Base-by-base conservation (phyloP, 2,113 vertebrate genomes). In the Actenoides hombroni region DNA sequence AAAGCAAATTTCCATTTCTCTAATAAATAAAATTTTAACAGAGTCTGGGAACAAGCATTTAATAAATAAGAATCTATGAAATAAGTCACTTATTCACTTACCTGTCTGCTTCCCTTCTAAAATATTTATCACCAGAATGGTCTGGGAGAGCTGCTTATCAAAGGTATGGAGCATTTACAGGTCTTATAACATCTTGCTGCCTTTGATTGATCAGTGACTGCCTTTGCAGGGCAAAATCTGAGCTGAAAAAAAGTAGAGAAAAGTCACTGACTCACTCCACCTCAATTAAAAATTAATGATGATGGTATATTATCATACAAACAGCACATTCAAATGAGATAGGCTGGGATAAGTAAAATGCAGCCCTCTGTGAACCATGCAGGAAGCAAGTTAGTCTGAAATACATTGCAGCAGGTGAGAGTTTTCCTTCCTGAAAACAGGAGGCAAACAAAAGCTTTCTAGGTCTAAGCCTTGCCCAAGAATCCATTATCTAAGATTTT, bases 181-280 rank as follows among this genome's bases (percentile, higher is more conserved):
- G 39, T 84, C 79, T 90, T 23, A 1, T 83, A 93, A 75, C 39
- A 64, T 81, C 90, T 87, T 70, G 25, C 51, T 88, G n/a, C 51
- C 51, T 96, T 96, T 96, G 83, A 86, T 94, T 42, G 85, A 76
- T 92, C 79, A 68, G 79, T n/a, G 86, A 49, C 85, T 93, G 88
- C 85, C 83, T 96, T 90, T 96, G 23, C 76, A 96, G 79, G 79
- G 76, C 33, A 81, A 84, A 54, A 81, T 84, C 51, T 39, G 33
- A 86, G 75, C 42, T 46, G 82, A 54, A 54, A 54, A 60, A 61
- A 51, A 60, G 73, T 33, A 73, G 35, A 67, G 79, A 60, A 73
- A 65, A 80, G 65, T 68, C 1, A 63, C 87, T 86, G 79, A 94
- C 83, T 96, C 90, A 83, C 26, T 88, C 56, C 51, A 77, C 33